Conservation (phyloP, 1,140 invertebrate genomes). For the Micrasema longulum region DNA sequence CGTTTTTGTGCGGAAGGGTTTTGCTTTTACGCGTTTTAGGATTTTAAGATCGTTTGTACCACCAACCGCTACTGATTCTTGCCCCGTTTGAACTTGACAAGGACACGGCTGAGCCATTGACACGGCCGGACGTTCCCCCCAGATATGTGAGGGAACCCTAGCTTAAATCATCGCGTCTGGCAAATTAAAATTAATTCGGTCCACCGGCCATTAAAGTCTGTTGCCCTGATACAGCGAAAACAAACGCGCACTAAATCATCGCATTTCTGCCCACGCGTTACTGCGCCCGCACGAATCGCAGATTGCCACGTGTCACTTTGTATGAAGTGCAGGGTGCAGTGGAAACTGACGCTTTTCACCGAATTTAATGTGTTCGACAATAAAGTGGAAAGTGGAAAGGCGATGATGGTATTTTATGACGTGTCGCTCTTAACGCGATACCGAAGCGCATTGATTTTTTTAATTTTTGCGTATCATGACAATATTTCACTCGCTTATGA, state of each 20-base stretch:
- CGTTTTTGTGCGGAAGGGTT: too few relatives aligned
- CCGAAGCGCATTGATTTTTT: too few relatives aligned
- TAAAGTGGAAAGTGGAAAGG: too few relatives aligned
- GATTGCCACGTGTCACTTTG: conserved; percentile 23
- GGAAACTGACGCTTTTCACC: not conserved
- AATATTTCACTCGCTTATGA: too few relatives aligned
- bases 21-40: too few relatives aligned
- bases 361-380: too few relatives aligned
- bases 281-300: conserved; percentile 6
- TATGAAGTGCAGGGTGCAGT: conserved; percentile 4
- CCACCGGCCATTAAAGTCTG: conserved; percentile 33
- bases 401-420: too few relatives aligned
- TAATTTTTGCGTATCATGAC: too few relatives aligned
- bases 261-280: conserved; percentile 25
- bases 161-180: conserved; percentile 35
- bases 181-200: conserved; percentile 40
- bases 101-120: conserved; percentile 48
- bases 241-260: conserved; percentile 35
- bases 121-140: conserved; percentile 49
- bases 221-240: conserved; percentile 36
- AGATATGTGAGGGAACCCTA: conserved; percentile 10
- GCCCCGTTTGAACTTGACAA: conserved; percentile 46
- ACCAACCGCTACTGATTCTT: too few relatives aligned
- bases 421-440: too few relatives aligned
- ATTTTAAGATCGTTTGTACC: too few relatives aligned